Percentiles rank a stretch among this genome's conserved stretches.
These are phyloP conservation scores for Poeciliopsis prolifica DNA, from an alignment of 2,113 vertebrate genomes.

Conservation along the genomic window DNA sequence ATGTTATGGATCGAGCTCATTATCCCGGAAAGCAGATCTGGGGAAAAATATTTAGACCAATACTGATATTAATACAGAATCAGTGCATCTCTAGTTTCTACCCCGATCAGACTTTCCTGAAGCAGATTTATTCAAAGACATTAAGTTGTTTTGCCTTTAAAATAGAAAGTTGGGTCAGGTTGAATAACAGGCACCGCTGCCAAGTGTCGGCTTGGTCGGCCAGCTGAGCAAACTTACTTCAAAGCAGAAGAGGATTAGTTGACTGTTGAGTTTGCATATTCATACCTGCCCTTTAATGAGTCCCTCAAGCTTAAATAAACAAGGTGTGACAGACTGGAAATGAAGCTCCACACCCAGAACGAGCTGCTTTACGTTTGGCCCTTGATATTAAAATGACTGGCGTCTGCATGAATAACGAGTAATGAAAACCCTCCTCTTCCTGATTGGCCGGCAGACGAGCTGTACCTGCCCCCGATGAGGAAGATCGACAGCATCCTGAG, in stretches of 20 bases:
- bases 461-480: constrained; percentile 91
- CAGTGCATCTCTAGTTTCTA: too few relatives aligned
- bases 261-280: background rate
- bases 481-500: constrained; percentile 90
- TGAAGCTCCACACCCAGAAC: constrained; percentile 22
- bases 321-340: constrained; percentile 21
- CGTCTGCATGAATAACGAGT: constrained; percentile 42
- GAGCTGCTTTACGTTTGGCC: constrained; percentile 36
- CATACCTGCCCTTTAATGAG: constrained; percentile 2
- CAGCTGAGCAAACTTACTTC: constrained; percentile 22
- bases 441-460: constrained; percentile 81
- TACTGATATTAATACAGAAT: too few relatives aligned
- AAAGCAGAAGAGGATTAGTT: background rate
- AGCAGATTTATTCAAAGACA: background rate
- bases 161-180: constrained; percentile 10
- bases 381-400: constrained; percentile 45
- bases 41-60: too few relatives aligned
- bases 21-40: too few relatives aligned
- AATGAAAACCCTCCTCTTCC: constrained; percentile 28
- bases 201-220: constrained; percentile 23
- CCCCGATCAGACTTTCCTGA: constrained; percentile 1
- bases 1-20: too few relatives aligned
- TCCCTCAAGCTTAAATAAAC: constrained; percentile 29
- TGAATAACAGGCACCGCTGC: constrained; percentile 6
- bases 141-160: background rate